Conservation (phyloP, 2,797 vertebrate species). For the Hydrophis major region DNA sequence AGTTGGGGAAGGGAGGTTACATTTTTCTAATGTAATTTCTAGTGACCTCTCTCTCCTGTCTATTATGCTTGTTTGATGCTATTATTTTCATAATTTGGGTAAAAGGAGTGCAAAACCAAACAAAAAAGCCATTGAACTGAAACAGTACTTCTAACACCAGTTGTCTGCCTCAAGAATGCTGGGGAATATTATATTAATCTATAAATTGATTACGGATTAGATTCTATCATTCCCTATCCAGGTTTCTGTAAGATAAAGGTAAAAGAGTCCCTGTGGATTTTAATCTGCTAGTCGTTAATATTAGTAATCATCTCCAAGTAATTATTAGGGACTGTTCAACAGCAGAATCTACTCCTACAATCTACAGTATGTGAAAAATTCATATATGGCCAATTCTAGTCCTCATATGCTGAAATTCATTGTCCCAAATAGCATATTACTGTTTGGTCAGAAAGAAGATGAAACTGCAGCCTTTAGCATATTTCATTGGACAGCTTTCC, state of each 20-base stretch:
- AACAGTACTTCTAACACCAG: background rate
- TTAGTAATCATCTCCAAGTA: background rate
- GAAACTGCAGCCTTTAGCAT: background rate
- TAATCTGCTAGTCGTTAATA: background rate
- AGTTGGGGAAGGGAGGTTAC: background rate
- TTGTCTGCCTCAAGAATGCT: background rate
- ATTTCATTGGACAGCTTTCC: background rate
- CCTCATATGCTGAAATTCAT: background rate
- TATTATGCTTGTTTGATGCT: background rate
- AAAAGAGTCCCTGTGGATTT: background rate
- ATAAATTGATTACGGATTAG: background rate
- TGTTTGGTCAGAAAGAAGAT: background rate
- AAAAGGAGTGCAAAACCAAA: background rate
- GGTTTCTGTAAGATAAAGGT: background rate
- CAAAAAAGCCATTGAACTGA: background rate
- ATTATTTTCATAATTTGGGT: background rate
- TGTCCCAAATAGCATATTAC: background rate
- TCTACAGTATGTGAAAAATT: background rate
- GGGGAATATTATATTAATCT: background rate
- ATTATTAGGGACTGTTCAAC: background rate
- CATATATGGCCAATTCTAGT: background rate
- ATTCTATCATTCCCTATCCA: background rate
- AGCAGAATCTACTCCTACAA: background rate
- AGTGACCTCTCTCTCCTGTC: background rate
- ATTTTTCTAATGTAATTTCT: background rate